Conservation (phyloP, 2,113 vertebrate genomes). For the Nestor notabilis region DNA sequence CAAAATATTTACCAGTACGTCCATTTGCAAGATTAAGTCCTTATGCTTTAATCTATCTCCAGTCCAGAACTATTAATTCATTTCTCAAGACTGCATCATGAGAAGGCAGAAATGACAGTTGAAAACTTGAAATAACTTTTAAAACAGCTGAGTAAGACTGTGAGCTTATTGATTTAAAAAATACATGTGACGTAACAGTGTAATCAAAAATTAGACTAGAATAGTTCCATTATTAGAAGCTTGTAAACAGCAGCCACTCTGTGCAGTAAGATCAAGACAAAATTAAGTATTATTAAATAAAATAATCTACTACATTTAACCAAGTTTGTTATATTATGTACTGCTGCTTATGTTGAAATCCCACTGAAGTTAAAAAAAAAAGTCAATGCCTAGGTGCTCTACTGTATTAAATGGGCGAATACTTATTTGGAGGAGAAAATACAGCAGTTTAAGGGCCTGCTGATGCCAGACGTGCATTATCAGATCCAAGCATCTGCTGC, state of each 20-base stretch:
- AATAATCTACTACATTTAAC: neutral
- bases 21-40: neutral
- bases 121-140: neutral
- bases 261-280: neutral
- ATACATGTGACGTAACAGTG: rapidly evolving
- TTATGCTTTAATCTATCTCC: neutral
- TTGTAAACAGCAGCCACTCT: neutral
- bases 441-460: neutral
- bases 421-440: neutral
- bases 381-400: neutral
- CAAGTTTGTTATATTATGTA: neutral
- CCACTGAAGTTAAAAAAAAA: neutral
- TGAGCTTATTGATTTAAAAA: neutral
- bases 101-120: neutral
- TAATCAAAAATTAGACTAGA: neutral
- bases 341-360: neutral
- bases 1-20: neutral
- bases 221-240: neutral
- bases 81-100: neutral
- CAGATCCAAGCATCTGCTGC: neutral
- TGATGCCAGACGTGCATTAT: neutral
- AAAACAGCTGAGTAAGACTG: neutral
- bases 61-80: neutral
- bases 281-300: neutral
- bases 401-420: neutral